Evolutionary conservation across 2,888 invertebrate genomes (phyloP), one percentile per base, ranked within the genome.

Genomic region (Tribolium freemani): DNA sequence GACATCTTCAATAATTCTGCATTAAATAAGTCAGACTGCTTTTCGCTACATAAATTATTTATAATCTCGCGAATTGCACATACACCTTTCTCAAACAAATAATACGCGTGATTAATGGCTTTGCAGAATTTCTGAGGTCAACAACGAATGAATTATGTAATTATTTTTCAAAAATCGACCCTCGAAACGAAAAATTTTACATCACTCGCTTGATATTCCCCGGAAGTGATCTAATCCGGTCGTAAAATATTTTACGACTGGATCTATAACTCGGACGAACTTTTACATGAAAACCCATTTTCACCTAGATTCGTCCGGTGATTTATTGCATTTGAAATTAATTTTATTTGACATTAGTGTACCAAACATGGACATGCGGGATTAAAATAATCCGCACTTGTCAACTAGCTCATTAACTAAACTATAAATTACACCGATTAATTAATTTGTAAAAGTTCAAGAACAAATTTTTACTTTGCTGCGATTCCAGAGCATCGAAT

Each of bases 21-120:
- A 66, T 66, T 66, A 54, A 66, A 54, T 66, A 54, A 66, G 56
- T 56, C 66, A 64, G 38, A 44, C 53, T 64, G 26, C 66, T 66
- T 66, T 66, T 66, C 66, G 66, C 66, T 38, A 54, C 54, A 66
- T 66, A 54, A 66, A 66, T 66, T 66, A 66, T 66, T 66, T 46
- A 66, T 66, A 56, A 56, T 54, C 54, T 26, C 54, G 21, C 21
- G 56, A 68, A 58, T 68, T 67, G 67, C 67, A 51, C 68, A 48
- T 51, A 45, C 67, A 68, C 68, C 57, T 46, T 54, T 66, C 53
- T 21, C 53, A 66, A 68, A 68, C 57, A 68, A 68, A 68, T 21
- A 57, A 63, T 63, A 38, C 20, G 21, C 20, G 54, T 66, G 56
- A 66, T 66, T 66, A 26, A 66, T 66, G 44, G 16, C 5, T 54